A percentile compares a stretch with the other conserved stretches of the same genome.
Evolutionary conservation across 2,888 invertebrate species (phyloP).

Genomic region (Ichneumon xanthorius): DNA sequence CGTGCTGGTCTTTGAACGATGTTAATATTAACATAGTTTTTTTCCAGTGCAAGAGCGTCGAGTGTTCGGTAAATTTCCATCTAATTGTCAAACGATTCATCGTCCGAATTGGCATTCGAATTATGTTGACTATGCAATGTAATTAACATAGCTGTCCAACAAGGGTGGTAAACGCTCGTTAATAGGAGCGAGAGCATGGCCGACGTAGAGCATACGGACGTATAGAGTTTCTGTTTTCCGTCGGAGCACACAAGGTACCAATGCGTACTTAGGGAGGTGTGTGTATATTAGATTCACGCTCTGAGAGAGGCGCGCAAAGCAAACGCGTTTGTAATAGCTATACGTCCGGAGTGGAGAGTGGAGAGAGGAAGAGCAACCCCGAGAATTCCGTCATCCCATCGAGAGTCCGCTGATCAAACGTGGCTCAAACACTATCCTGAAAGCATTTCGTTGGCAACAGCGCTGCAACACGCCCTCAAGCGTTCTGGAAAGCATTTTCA

Average conservation of each 20-base stretch:
- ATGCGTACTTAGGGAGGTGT: conserved; percentile 13
- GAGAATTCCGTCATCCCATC: conserved; percentile 44
- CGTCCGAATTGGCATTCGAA: conserved; percentile 29
- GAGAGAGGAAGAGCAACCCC: conserved; percentile 2
- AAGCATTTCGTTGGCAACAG: neutral
- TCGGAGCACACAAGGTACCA: conserved; percentile 34
- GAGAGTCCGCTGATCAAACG: conserved; percentile 51
- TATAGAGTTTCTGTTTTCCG: conserved; percentile 45
- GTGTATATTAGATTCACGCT: conserved; percentile 66
- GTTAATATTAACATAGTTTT: no score
- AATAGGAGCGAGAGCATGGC: conserved; percentile 47
- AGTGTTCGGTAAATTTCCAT: neutral
- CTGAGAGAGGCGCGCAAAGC: conserved; percentile 56
- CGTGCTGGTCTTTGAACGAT: no score
- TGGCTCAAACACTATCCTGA: conserved; percentile 9
- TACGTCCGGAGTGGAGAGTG: conserved; percentile 15
- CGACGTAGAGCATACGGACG: conserved; percentile 12
- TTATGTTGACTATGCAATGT: conserved; percentile 40
- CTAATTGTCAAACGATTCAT: conserved; percentile 13
- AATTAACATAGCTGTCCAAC: conserved; percentile 55
- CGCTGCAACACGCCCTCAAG: neutral
- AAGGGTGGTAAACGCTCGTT: conserved; percentile 55
- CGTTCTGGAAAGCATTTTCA: neutral
- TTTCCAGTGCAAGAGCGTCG: neutral
- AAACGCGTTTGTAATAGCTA: conserved; percentile 52